Evolutionary conservation across 2,888 invertebrate species (phyloP), one percentile per base, ranked within the genome.

Genomic region (Apantesis nais): DNA sequence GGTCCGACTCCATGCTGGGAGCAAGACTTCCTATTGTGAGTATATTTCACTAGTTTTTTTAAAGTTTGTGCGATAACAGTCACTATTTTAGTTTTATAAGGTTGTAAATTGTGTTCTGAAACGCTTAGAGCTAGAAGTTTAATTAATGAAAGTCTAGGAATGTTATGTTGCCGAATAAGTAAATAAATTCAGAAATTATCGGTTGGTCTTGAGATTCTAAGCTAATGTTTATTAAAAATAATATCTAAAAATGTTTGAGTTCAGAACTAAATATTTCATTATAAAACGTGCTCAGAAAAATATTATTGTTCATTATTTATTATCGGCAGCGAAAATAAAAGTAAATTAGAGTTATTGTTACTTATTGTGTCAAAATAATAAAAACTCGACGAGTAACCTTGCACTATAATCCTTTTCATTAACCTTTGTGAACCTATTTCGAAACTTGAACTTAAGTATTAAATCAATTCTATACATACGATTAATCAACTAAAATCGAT

Each of bases 1-100:
- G 99, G 99, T 90, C 97, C 97, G 91, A 97, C 97, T 95, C 99
- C 99, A 90, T 97, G 98, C 94, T 99, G 99, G 99, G 99, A 99
- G 95, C 99, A 99, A 96, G 99, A 99, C 96, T 99, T 99, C 96
- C 97, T 99, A 91, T 99, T 99, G 99, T 99, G 96, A 98, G 99
- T 98, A 92, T 85, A 88, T 87, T 85, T 86, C 85, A 86, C 79
- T 81, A 82, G 78, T 72, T 77, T 79, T 77, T 74, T 31, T 25
- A 64, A 44, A 63, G 16, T 70, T 70, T 68, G 72, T 77, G 71
- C 68, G 9, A 71, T 65, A 67, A 65, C 73, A 63, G 70, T 16
- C 70, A n/a, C 34, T 78, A 75, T 75, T 34, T 0, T 48, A 2
- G 66, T 39, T 1, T 7, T 0, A 7, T 12, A 71, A 75, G 62